Evolutionary conservation across 1,140 invertebrate genomes (phyloP).

Genomic region (Periplaneta americana): DNA sequence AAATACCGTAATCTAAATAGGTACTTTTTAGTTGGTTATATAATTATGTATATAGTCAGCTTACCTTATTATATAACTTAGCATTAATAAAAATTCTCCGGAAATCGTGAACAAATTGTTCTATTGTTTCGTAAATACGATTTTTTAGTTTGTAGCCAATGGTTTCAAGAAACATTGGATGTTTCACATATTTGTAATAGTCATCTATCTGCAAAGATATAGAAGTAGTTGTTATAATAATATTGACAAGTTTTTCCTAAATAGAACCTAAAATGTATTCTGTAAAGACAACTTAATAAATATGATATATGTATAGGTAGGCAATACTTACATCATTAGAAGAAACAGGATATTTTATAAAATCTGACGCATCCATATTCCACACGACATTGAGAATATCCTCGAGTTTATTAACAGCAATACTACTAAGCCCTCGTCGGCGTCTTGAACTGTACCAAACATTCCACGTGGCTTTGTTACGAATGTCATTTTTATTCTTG

Average conservation of each 20-base stretch:
- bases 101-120: conserved; percentile 33
- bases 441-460: conserved; percentile 32
- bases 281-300: too few species aligned
- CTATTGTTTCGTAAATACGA: conserved; percentile 31
- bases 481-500: conserved; percentile 6
- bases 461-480: conserved; percentile 12
- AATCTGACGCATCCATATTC: conserved; percentile 32
- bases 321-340: conserved; percentile 20
- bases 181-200: conserved; percentile 30
- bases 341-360: conserved; percentile 29
- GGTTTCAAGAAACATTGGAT: conserved; percentile 34
- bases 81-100: conserved; percentile 30
- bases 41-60: too few species aligned
- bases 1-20: too few species aligned
- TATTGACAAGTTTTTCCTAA: too few species aligned
- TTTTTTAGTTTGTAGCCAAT: conserved; percentile 35
- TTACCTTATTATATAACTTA: conserved; percentile 16
- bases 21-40: too few species aligned
- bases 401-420: conserved; percentile 29
- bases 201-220: conserved; percentile 22
- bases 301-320: too few species aligned
- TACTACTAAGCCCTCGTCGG: conserved; percentile 27
- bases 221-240: too few species aligned
- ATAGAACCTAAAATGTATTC: too few species aligned
- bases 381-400: conserved; percentile 31